Conservation (phyloP, 2,888 invertebrate genomes). For the Brassicogethes aeneus region DNA sequence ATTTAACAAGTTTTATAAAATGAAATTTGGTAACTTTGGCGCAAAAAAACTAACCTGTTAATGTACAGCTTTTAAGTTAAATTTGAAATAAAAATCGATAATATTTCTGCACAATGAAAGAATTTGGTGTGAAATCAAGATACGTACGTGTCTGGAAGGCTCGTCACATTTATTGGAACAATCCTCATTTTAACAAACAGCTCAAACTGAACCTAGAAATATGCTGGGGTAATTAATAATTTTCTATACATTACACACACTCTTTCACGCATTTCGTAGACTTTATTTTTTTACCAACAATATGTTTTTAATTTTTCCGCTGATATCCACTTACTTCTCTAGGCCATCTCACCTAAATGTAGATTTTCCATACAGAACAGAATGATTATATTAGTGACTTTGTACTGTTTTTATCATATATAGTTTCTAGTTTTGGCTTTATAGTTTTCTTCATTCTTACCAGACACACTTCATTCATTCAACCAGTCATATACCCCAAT, state of each 20-base stretch:
- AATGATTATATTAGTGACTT: constrained; percentile 29
- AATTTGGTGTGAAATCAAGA: constrained; percentile 36
- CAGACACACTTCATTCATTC: constrained; percentile 15
- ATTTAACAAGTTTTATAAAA: too few species aligned
- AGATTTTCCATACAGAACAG: constrained; percentile 32
- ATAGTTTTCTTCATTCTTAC: constrained; percentile 15
- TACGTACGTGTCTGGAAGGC: constrained; percentile 42
- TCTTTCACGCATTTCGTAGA: constrained; percentile 35
- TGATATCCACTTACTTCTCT: constrained; percentile 16
- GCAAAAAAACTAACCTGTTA: too few species aligned
- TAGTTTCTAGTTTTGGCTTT: constrained; percentile 14
- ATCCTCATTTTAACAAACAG: constrained; percentile 35
- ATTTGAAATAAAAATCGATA: background rate
- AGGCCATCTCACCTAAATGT: constrained; percentile 27
- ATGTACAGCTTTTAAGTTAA: too few species aligned
- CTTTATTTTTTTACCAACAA: constrained; percentile 15
- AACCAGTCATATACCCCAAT: constrained; percentile 30
- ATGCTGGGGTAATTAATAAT: constrained; percentile 54
- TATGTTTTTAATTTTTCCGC: constrained; percentile 4
- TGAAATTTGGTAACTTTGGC: too few species aligned
- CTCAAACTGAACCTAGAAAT: constrained; percentile 50
- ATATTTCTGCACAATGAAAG: constrained; percentile 14
- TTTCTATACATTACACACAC: constrained; percentile 45
- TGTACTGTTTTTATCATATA: constrained; percentile 18
- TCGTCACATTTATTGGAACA: constrained; percentile 24